Conservation (phyloP, 2,797 vertebrate genomes). For the Anguilla anguilla region DNA sequence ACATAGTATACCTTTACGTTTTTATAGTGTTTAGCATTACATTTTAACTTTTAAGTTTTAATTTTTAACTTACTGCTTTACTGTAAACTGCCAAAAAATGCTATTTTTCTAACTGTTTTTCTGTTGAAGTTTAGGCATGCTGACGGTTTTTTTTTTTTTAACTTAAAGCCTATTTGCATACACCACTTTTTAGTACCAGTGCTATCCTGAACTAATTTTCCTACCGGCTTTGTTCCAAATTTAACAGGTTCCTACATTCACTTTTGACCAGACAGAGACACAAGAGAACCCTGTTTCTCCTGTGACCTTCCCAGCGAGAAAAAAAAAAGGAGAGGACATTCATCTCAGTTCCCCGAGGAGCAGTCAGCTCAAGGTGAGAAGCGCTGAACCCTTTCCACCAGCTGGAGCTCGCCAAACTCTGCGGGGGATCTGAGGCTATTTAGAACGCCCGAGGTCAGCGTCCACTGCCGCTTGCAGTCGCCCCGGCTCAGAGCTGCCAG, state of each 20-base stretch:
- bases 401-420: constrained; percentile 3
- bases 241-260: neutral
- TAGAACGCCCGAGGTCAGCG: constrained; percentile 1
- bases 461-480: neutral
- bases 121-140: neutral
- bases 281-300: constrained; percentile 22
- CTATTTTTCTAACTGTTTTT: neutral
- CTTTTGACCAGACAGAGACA: neutral
- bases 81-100: neutral
- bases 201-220: neutral
- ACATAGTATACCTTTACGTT: neutral
- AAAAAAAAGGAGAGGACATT: constrained; percentile 27
- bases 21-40: neutral
- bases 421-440: constrained; percentile 10
- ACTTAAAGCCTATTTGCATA: neutral
- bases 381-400: constrained; percentile 12
- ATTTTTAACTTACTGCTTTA: neutral
- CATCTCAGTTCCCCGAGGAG: constrained; percentile 32
- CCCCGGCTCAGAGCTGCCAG: neutral
- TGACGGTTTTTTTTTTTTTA: neutral
- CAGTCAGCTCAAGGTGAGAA: constrained; percentile 32
- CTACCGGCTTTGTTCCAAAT: neutral
- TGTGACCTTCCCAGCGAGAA: constrained; percentile 20
- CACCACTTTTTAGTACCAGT: neutral
- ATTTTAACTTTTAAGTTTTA: neutral